Conservation (phyloP, 1,140 invertebrate species). For the Batillaria attramentaria region DNA sequence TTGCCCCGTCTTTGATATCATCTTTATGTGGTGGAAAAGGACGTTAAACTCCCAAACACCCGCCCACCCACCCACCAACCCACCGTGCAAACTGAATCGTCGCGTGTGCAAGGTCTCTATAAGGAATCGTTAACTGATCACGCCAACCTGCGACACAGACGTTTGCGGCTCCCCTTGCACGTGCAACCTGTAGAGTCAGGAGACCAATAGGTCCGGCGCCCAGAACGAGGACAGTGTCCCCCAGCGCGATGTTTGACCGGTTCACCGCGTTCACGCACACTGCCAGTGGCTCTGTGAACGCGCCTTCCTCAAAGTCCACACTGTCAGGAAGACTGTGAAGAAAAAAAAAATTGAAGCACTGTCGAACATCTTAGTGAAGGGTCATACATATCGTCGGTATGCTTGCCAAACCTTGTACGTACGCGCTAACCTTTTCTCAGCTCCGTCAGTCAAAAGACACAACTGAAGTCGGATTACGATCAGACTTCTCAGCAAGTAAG, state of each 20-base stretch:
- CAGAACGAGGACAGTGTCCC: slow-evolving; percentile 84
- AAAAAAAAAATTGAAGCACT: background rate
- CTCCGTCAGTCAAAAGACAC: too few species aligned
- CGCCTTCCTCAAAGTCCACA: slow-evolving; percentile 92
- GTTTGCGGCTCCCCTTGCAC: background rate
- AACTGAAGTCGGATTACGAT: too few species aligned
- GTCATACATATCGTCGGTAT: too few species aligned
- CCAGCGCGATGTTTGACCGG: slow-evolving; percentile 80
- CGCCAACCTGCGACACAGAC: slow-evolving; percentile 13
- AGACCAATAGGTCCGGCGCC: slow-evolving; percentile 80
- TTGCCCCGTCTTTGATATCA: too few species aligned
- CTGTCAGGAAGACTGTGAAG: slow-evolving; percentile 83
- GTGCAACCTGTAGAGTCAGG: slow-evolving; percentile 21
- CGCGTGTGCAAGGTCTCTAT: background rate
- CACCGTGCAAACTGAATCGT: background rate
- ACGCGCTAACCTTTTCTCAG: too few species aligned
- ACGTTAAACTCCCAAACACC: background rate
- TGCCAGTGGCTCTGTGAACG: slow-evolving; percentile 90
- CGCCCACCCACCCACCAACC: background rate
- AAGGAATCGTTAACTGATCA: background rate
- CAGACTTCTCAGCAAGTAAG: too few species aligned
- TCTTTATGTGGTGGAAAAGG: too few species aligned
- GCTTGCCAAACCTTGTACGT: too few species aligned
- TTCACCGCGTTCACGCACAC: slow-evolving; percentile 92
- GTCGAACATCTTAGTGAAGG: too few species aligned